Conservation (phyloP, 2,113 vertebrate genomes). For the Zapornia atra region DNA sequence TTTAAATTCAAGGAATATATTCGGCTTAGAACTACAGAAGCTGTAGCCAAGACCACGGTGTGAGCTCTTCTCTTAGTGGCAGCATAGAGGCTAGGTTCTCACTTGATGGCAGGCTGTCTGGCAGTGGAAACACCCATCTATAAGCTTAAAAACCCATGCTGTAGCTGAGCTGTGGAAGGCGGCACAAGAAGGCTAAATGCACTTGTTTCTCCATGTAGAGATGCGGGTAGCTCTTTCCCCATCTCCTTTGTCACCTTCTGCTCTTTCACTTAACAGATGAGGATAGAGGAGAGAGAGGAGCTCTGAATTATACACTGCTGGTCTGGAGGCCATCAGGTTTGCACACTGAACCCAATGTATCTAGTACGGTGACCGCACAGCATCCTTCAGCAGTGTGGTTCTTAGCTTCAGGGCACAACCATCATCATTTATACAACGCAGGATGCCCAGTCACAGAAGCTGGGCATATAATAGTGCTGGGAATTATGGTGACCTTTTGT, state of each 20-base stretch:
- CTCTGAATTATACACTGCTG: neutral
- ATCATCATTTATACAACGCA: neutral
- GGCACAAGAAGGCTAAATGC: neutral
- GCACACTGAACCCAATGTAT: neutral
- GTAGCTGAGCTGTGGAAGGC: neutral
- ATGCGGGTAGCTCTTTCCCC: neutral
- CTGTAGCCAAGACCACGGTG: neutral
- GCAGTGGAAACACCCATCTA: neutral
- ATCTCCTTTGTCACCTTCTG: neutral
- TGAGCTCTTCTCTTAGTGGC: neutral
- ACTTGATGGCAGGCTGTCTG: neutral
- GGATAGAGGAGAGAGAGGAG: neutral
- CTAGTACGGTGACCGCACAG: fast-evolving
- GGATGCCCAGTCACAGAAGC: neutral
- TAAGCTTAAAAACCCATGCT: neutral
- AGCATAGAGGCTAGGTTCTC: neutral
- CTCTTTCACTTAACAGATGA: neutral
- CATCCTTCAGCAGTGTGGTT: neutral
- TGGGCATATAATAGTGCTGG: neutral
- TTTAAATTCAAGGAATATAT: neutral
- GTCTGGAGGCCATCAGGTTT: neutral
- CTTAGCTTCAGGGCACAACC: neutral
- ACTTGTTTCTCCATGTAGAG: neutral
- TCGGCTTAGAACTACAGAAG: neutral
- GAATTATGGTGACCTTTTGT: neutral